Conservation (phyloP, 2,797 vertebrate species). For the Poecilia wingei region DNA sequence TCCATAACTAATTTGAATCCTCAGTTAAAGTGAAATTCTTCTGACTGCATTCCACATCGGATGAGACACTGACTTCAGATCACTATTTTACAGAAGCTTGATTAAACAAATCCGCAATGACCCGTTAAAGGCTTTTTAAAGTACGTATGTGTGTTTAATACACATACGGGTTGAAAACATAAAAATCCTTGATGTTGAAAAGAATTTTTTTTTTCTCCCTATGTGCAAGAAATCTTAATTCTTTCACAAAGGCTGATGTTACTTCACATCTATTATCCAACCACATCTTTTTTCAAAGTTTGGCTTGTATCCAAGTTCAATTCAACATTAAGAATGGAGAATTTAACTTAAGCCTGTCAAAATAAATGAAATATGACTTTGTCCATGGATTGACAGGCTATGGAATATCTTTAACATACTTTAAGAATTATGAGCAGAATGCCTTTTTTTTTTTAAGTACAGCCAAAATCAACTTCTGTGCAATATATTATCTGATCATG, state of each 20-base stretch:
- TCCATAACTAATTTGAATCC: neutral
- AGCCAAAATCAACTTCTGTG: conserved; percentile 59
- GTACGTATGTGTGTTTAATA: neutral
- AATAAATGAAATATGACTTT: conserved; percentile 39
- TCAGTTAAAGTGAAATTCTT: neutral
- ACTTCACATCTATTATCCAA: neutral
- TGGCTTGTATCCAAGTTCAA: conserved; percentile 4
- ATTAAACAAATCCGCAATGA: neutral
- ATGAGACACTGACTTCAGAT: neutral
- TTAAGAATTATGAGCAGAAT: conserved; percentile 32
- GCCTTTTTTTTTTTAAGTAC: conserved; percentile 20
- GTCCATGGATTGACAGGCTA: conserved; percentile 29
- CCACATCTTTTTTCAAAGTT: neutral
- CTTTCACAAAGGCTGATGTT: neutral
- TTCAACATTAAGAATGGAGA: neutral
- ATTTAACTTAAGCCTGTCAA: conserved; percentile 26
- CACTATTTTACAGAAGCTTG: neutral
- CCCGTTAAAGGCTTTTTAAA: neutral
- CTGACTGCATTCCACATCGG: neutral
- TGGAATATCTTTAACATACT: conserved; percentile 32
- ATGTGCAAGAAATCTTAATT: neutral
- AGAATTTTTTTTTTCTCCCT: neutral
- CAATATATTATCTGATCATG: conserved; percentile 59
- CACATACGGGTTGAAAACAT: neutral
- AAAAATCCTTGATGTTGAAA: neutral